A percentile compares a stretch with the other conserved stretches of the same genome.
Evolutionary conservation across 2,113 vertebrate genomes (phyloP).

Genomic region (Vulpes vulpes): DNA sequence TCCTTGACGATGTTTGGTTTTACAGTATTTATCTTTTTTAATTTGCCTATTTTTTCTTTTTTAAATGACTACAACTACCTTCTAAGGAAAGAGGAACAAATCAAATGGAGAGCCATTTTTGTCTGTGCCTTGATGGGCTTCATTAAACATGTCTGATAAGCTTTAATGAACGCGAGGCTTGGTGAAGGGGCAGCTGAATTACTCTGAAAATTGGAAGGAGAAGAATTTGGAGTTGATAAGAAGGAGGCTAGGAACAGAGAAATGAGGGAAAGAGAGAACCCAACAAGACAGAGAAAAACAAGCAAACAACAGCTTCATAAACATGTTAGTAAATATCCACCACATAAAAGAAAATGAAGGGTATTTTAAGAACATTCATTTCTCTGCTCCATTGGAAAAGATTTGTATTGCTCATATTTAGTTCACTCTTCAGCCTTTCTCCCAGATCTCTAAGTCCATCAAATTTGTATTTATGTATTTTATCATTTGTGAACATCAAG

Average conservation of each 20-base stretch:
- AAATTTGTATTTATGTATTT: not conserved
- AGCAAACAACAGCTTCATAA: not conserved
- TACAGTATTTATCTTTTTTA: not conserved
- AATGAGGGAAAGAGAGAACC: not conserved
- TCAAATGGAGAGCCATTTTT: not conserved
- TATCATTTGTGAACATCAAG: not conserved
- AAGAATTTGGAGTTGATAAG: not conserved
- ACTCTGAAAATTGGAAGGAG: not conserved
- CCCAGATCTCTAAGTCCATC: not conserved
- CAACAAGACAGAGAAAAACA: not conserved
- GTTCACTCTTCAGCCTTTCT: not conserved
- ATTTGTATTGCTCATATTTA: not conserved
- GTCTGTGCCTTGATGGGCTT: not conserved
- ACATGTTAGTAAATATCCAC: not conserved
- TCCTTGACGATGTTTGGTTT: not conserved
- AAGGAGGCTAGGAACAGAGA: not conserved
- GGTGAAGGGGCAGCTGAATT: not conserved
- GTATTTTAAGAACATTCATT: not conserved
- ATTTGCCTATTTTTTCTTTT: not conserved
- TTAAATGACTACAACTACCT: not conserved
- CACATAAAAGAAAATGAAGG: not conserved
- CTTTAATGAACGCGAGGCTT: not conserved
- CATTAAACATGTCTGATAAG: not conserved
- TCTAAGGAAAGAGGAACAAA: not conserved
- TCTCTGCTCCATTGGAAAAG: not conserved